Base-by-base conservation (phyloP, 2,797 vertebrate species). In the Brachyrhaphis roseni region DNA sequence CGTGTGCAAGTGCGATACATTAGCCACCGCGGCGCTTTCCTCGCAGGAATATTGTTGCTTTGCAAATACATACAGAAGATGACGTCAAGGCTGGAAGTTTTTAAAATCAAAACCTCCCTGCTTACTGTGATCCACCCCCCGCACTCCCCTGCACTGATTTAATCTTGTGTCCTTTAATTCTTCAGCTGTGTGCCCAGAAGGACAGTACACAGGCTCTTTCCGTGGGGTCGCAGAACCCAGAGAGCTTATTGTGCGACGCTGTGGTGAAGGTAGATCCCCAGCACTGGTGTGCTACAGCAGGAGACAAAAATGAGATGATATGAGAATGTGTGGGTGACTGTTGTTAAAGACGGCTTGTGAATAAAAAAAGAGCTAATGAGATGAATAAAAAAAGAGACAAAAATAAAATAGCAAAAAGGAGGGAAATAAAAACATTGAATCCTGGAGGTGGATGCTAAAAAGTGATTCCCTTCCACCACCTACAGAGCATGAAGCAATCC, bases 211-310 rank as follows among this genome's bases (percentile, higher is more conserved):
- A 36, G 46, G 64, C 59, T 84, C 57, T 72, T 77, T 90, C 80
- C 85, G 86, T 53, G 76, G 85, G 88, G 88, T 93, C 93, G 87
- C 79, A 87, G 89, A 78, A 88, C 86, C 82, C 82, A 82, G 90
- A 88, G 85, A 91, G 85, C 43, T 91, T 92, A 91, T 12, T 91
- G 91, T 66, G 45, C 15, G 16, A 80, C 23, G 88, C 87, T 71
- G 86, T 81, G 91, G 78, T 34, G 57, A 64, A 72, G 70, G 73
- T 75, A 92, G 81, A 79, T 51, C 10, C 18, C 64, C 12, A 68
- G 36, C 20, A 41, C 36, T 68, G 64, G 39, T 11, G 36, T 20
- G 36, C 36, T 45, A 34, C 46, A 84, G 59, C 2, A 53, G 68
- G 75, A 76, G 15, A 82, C 66, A 72, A 8, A 64, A 57, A 20